A percentile compares a stretch with the other conserved stretches of the same genome.
These are phyloP conservation scores for Schlechtendalia chinensis DNA, from an alignment of 1,140 invertebrate genomes.

Conservation along the genomic window DNA sequence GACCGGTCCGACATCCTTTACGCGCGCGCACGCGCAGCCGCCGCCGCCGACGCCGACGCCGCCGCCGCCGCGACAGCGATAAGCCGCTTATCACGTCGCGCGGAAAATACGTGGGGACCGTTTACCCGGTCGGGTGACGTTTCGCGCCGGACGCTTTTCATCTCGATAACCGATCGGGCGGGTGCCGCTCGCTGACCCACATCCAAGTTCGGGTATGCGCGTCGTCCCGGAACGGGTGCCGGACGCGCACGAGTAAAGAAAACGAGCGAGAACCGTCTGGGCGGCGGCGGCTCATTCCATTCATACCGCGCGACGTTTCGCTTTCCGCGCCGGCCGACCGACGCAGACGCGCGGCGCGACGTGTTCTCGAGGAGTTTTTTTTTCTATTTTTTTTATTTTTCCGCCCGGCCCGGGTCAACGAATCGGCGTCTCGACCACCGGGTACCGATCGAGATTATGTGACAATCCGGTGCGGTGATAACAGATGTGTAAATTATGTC, in stretches of 20 bases:
- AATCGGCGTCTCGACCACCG: not conserved
- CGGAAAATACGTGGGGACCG: not conserved
- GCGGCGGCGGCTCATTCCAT: not conserved
- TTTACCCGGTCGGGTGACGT: not conserved
- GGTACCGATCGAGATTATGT: not conserved
- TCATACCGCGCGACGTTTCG: not conserved
- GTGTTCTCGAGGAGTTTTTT: too few relatives aligned
- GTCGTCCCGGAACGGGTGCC: conserved; percentile 42
- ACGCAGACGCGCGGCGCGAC: not conserved
- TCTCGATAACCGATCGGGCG: conserved; percentile 32
- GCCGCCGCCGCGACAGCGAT: not conserved
- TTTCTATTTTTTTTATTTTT: too few relatives aligned
- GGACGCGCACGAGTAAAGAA: conserved; percentile 49
- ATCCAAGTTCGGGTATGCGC: conserved; percentile 35
- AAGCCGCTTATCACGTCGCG: not conserved
- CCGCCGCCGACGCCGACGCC: not conserved
- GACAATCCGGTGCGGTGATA: too few relatives aligned
- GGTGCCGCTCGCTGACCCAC: conserved; percentile 41
- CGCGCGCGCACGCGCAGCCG: not conserved
- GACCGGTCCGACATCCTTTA: conserved; percentile 31
- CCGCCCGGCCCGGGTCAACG: too few relatives aligned
- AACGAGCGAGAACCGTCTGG: conserved; percentile 43
- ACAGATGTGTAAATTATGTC: too few relatives aligned
- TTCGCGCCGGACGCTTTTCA: not conserved
- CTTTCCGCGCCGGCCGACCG: not conserved